These are phyloP conservation scores for Macroglossus sobrinus DNA, from an alignment of 2,113 vertebrate species.

Conservation along the genomic window DNA sequence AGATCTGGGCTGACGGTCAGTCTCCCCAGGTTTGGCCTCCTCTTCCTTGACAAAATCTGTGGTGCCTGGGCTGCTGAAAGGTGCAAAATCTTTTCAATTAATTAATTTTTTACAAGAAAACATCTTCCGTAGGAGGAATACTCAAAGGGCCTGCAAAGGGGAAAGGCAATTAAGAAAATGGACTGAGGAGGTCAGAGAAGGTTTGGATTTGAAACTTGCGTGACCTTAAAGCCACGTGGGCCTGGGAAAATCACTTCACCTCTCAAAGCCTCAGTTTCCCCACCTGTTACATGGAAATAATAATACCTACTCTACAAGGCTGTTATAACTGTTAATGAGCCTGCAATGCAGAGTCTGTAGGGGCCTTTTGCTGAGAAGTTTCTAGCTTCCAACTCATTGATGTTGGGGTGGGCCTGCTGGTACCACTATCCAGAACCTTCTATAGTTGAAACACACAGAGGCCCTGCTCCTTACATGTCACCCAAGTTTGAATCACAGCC, in stretches of 20 bases:
- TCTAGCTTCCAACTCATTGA: background rate
- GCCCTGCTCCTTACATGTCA: background rate
- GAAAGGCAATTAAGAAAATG: background rate
- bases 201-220: background rate
- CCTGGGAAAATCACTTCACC: background rate
- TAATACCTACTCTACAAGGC: background rate
- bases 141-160: background rate
- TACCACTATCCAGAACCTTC: background rate
- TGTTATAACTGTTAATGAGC: background rate
- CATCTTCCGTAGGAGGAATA: background rate
- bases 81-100: constrained; percentile 62
- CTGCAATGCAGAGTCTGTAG: background rate
- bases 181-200: background rate
- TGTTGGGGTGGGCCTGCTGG: background rate
- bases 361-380: background rate
- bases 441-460: background rate
- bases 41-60: constrained; percentile 70
- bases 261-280: background rate
- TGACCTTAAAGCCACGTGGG: background rate
- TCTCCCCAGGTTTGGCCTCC: constrained; percentile 66
- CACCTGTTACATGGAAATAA: background rate
- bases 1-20: constrained; percentile 63
- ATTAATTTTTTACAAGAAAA: constrained; percentile 26
- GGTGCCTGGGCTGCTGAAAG: constrained; percentile 66
- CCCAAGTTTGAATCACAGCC: background rate